phyloP scores from a whole-genome alignment of 2,113 vertebrate genomes.

The Muscicapa adusta region DNA sequence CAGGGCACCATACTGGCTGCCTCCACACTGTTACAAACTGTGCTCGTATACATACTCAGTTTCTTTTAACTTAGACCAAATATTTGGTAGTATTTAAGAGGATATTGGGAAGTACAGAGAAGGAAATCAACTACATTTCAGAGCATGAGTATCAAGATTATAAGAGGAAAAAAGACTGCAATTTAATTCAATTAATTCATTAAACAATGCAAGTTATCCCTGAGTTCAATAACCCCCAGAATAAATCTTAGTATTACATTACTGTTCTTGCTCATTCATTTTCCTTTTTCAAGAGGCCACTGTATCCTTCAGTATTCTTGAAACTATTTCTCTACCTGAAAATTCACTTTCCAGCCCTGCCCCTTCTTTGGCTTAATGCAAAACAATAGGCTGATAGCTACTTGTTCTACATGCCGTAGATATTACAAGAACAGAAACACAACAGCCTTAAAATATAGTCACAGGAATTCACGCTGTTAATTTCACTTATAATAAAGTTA shows the following conservation, averaged over 20 bases:
- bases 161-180: not conserved
- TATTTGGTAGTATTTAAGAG: not conserved
- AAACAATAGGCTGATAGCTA: not conserved
- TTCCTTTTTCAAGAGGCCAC: not conserved
- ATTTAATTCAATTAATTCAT: not conserved
- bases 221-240: not conserved
- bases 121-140: not conserved
- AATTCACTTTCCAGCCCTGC: not conserved
- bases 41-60: not conserved
- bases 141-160: not conserved
- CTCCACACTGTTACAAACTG: not conserved
- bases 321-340: not conserved
- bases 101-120: not conserved
- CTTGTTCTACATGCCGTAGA: rapidly evolving
- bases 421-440: not conserved
- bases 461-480: not conserved
- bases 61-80: not conserved
- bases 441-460: not conserved
- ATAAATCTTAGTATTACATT: not conserved
- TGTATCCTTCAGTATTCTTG: not conserved
- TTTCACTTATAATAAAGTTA: constrained; percentile 2
- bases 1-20: not conserved
- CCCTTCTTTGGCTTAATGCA: not conserved
- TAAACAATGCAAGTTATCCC: not conserved
- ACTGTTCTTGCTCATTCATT: not conserved